Evolutionary conservation across 2,888 invertebrate species (phyloP).

Genomic region (Cheilosia vernalis): DNA sequence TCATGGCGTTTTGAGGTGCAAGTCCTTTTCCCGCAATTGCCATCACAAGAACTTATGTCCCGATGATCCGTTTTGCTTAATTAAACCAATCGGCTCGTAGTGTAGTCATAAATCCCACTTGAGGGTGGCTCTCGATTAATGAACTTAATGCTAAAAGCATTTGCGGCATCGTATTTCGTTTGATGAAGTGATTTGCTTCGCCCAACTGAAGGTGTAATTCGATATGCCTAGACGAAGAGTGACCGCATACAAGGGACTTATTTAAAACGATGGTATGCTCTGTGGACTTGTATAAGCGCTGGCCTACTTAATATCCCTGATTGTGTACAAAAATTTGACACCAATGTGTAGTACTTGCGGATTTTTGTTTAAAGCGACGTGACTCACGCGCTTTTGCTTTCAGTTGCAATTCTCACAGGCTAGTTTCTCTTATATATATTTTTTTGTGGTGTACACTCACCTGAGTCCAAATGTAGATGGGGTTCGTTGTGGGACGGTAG

Average conservation of each 20-base stretch:
- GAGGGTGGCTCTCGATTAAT: slow-evolving; percentile 42
- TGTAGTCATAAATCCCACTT: slow-evolving; percentile 40
- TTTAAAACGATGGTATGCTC: slow-evolving; percentile 4
- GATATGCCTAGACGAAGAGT: slow-evolving; percentile 11
- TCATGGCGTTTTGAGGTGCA: slow-evolving; percentile 36
- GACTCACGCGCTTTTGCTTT: slow-evolving; percentile 54
- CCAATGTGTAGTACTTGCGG: neutral
- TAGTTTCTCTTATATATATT: neutral
- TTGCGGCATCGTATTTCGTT: slow-evolving; percentile 46
- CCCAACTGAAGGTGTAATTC: slow-evolving; percentile 47
- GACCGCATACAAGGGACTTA: neutral
- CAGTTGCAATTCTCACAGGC: slow-evolving; percentile 46
- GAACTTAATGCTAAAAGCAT: slow-evolving; percentile 55
- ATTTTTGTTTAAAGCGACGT: slow-evolving; percentile 24
- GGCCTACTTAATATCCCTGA: slow-evolving; percentile 29
- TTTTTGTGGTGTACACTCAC: slow-evolving; percentile 78
- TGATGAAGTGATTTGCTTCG: slow-evolving; percentile 67
- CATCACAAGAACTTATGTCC: slow-evolving; percentile 28
- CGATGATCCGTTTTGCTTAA: slow-evolving; percentile 54
- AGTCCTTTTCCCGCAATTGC: slow-evolving; percentile 17
- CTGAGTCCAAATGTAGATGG: slow-evolving; percentile 84
- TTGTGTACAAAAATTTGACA: slow-evolving; percentile 19
- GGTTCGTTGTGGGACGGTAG: slow-evolving; percentile 85
- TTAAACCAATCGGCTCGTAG: slow-evolving; percentile 35
- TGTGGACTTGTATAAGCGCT: neutral